A percentile compares a stretch with the other conserved stretches of the same genome.
These are phyloP conservation scores for Dicrostonyx torquatus DNA, from an alignment of 2,797 vertebrate species.

Conservation along the genomic window DNA sequence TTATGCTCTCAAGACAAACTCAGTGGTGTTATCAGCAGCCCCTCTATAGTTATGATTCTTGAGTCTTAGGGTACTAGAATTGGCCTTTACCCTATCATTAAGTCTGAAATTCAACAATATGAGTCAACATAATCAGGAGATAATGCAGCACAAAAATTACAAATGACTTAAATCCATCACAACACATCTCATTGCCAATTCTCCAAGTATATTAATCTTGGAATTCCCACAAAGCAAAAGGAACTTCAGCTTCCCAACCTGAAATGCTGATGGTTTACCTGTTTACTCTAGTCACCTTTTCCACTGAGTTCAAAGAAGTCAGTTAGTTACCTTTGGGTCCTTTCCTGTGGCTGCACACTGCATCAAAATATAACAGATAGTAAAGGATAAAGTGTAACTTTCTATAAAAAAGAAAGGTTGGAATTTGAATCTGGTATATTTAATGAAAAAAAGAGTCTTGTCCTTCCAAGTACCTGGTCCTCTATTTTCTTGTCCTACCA, in stretches of 20 bases:
- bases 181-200: constrained; percentile 16
- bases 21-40: background rate
- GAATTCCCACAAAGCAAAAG: background rate
- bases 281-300: background rate
- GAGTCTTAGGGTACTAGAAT: background rate
- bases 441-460: constrained; percentile 31
- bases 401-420: background rate
- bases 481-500: constrained; percentile 5
- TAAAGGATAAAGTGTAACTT: constrained; percentile 32
- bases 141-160: constrained; percentile 40
- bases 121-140: constrained; percentile 39
- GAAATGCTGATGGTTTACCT: background rate
- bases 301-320: background rate
- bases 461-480: constrained; percentile 2
- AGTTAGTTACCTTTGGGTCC: background rate
- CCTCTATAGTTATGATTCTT: constrained; percentile 19
- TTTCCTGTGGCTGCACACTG: background rate
- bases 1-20: background rate
- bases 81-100: background rate
- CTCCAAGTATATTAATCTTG: background rate
- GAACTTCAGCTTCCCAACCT: background rate
- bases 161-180: constrained; percentile 15
- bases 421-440: constrained; percentile 27
- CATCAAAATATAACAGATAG: background rate
- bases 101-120: background rate